A percentile compares a stretch with the other conserved stretches of the same genome.
phyloP scores from a whole-genome alignment of 23 tunicate species.

The Trididemnum nubilum region DNA sequence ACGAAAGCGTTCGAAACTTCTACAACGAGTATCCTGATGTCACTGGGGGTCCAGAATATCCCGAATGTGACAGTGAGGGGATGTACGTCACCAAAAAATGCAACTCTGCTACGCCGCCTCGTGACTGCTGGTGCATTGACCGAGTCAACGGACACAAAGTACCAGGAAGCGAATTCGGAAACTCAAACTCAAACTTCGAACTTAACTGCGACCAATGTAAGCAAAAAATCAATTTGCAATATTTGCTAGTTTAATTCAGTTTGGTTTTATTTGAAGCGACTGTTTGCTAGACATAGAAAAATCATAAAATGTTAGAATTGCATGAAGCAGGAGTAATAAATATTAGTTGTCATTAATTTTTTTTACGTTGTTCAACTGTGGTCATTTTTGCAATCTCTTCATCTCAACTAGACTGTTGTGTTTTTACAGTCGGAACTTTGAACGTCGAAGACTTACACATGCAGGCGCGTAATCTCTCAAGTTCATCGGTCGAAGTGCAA shows the following conservation, averaged over 20 bases:
- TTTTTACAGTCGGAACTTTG: conserved; percentile 1
- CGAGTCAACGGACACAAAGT: conserved; percentile 9
- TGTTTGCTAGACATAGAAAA: too few species aligned
- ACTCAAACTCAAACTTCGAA: not conserved
- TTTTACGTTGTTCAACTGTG: too few species aligned
- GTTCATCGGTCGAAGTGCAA: not conserved
- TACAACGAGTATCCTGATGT: not conserved
- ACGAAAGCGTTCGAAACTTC: conserved; percentile 17
- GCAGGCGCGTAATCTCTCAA: not conserved
- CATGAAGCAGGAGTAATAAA: too few species aligned
- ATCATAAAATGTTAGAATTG: too few species aligned
- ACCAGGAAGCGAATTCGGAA: conserved; percentile 16
- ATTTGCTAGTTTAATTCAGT: too few species aligned
- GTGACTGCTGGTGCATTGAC: conserved; percentile 22
- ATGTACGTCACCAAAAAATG: conserved; percentile 4
- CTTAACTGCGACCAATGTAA: conserved; percentile 18
- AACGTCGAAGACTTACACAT: not conserved
- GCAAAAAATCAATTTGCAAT: too few species aligned
- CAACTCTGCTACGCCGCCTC: not conserved
- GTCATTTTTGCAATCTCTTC: too few species aligned
- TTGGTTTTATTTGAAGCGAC: too few species aligned
- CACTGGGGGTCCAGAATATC: not conserved
- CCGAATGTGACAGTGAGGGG: conserved; percentile 14
- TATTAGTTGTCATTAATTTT: too few species aligned
- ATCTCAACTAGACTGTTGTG: too few species aligned